Percentiles rank a stretch among this genome's conserved stretches.
Conservation (phyloP, 1,140 invertebrate genomes). For the Ylistrum balloti region DNA sequence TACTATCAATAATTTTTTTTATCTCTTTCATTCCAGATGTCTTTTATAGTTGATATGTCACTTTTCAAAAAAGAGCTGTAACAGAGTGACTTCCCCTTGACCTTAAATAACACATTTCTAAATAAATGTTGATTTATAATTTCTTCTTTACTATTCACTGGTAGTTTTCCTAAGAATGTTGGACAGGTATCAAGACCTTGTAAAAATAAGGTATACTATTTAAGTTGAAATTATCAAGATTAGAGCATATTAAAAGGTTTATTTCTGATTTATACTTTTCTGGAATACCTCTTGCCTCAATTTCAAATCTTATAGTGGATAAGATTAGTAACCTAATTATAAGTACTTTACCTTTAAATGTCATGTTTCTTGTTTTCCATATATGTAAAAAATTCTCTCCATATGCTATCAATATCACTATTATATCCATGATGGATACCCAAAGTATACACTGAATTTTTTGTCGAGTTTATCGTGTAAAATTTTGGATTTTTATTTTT, state of each 20-base stretch:
- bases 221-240: not conserved
- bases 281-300: slow-evolving; percentile 33
- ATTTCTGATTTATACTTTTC: slow-evolving; percentile 40
- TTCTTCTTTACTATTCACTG: no score
- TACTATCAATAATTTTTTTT: no score
- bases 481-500: not conserved
- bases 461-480: not conserved
- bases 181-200: no score
- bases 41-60: no score
- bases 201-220: not conserved
- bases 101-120: no score
- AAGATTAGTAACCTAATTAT: not conserved
- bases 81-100: no score
- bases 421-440: slow-evolving; percentile 42
- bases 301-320: not conserved
- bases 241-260: not conserved
- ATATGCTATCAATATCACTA: slow-evolving; percentile 12
- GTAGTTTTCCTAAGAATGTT: no score
- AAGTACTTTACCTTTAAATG: not conserved
- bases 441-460: slow-evolving; percentile 14
- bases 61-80: no score
- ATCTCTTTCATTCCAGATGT: no score
- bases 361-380: not conserved
- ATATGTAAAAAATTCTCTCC: not conserved
- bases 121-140: no score